Evolutionary conservation across 1,140 invertebrate species (phyloP).

Genomic region (Heliconius eleuchia): DNA sequence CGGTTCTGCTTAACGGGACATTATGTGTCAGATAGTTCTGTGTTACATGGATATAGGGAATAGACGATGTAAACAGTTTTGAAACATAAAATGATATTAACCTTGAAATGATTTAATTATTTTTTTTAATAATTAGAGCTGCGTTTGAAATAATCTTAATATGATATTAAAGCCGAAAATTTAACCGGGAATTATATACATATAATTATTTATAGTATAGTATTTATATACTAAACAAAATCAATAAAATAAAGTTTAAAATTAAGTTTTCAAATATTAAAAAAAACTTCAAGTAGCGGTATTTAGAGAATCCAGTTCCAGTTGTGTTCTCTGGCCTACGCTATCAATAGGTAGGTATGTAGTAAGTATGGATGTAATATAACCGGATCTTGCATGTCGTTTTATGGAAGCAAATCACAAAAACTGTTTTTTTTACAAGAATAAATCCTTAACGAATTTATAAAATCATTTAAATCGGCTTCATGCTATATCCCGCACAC

Average conservation of each 20-base stretch:
- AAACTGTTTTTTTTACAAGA: no score
- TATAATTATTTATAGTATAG: no score
- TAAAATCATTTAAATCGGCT: no score
- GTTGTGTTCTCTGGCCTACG: background rate
- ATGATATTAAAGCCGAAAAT: no score
- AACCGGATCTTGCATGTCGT: background rate
- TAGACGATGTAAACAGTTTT: no score
- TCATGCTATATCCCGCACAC: no score
- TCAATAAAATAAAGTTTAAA: background rate
- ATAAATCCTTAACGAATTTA: no score
- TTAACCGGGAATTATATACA: no score
- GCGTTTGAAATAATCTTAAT: no score
- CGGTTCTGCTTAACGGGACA: slow-evolving; percentile 17
- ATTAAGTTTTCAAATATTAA: background rate
- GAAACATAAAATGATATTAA: no score
- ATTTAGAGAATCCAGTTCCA: background rate
- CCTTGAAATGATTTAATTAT: no score
- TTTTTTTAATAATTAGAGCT: no score
- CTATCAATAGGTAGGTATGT: background rate
- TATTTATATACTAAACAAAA: background rate
- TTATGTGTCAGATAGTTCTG: slow-evolving; percentile 14
- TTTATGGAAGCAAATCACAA: background rate
- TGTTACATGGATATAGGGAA: background rate
- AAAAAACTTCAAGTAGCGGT: background rate
- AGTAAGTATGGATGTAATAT: background rate